Base-by-base conservation (phyloP, 2,797 vertebrate genomes). In the Orientallactaga sibirica region DNA sequence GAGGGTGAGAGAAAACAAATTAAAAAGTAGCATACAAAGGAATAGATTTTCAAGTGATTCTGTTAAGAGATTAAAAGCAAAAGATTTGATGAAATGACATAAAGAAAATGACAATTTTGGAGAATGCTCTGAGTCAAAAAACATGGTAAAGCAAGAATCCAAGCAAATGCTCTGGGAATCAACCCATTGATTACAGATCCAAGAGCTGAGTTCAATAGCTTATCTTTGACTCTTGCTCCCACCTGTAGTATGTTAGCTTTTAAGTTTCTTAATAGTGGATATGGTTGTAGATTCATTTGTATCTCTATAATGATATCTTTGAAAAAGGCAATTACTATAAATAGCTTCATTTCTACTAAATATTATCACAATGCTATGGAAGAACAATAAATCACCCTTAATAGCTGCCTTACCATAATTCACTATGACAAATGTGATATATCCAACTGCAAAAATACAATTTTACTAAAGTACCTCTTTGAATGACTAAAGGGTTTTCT, bases 401-500 rank as follows among this genome's bases (percentile, higher is more conserved):
- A 96, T 29, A 92, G 9, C 7, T 95, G 89, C 94, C 92, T 94
- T 84, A 86, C 70, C 94, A 96, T 95, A 88, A 95, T 88, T 95
- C 61, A 96, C 88, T 41, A 95, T 88, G 92, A 95, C 97, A 97
- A 89, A 95, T 95, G 93, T 9, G 68, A 94, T 94, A 90, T 96
- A 93, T 87, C 64, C 86, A 76, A 85, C 90, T 97, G 93, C 22
- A 66, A 24, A 96, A 95, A 92, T 20, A 43, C 87, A 97, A 86
- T 48, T 55, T 95, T 96, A 93, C 77, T 80, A 83, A 96, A 97
- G 94, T 97, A 85, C 52, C 8, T 96, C 78, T 86, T 96, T 95
- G 88, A 95, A 93, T 96, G 97, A 96, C 96, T 96, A 90, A 94
- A 87, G 95, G 64, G 76, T 96, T 95, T 94, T 95, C 6, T 95